Evolutionary conservation across 2,797 vertebrate species (phyloP).

Genomic region (Gobionotothen gibberifrons): DNA sequence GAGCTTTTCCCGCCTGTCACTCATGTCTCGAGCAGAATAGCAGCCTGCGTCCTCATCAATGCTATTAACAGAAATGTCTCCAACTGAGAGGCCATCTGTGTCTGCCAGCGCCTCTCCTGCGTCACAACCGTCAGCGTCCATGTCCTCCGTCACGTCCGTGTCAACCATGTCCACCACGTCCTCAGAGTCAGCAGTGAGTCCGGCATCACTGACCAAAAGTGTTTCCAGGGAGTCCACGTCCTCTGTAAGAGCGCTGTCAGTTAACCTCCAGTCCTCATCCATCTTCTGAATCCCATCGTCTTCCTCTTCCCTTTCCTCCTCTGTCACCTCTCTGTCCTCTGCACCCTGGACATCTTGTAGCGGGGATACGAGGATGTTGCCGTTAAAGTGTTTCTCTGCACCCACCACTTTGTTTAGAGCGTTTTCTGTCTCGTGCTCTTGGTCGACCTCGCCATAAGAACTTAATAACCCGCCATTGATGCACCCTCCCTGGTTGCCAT

Average conservation of each 20-base stretch:
- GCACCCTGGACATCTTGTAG: conserved; percentile 27
- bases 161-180: conserved; percentile 70
- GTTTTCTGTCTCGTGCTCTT: conserved; percentile 73
- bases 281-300: conserved; percentile 59
- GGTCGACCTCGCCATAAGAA: conserved; percentile 76
- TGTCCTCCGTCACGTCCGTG: conserved; percentile 69
- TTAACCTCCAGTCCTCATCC: conserved; percentile 75
- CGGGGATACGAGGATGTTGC: conserved; percentile 33
- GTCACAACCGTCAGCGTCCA: conserved; percentile 73
- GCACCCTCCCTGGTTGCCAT: conserved; percentile 82
- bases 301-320: conserved; percentile 53
- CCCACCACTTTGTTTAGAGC: conserved; percentile 28
- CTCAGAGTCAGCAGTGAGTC: conserved; percentile 55
- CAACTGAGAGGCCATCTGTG: conserved; percentile 75
- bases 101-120: conserved; percentile 81
- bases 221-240: conserved; percentile 74
- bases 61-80: conserved; percentile 74
- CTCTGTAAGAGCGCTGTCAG: conserved; percentile 64
- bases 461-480: conserved; percentile 77
- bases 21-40: conserved; percentile 24
- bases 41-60: conserved; percentile 54
- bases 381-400: conserved; percentile 34
- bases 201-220: conserved; percentile 63
- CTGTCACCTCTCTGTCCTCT: conserved; percentile 37
- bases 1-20: conserved; percentile 21